Percentiles rank a stretch among this genome's conserved stretches.
phyloP scores from a whole-genome alignment of 2,797 vertebrate species.

The Chrysolophus pictus region DNA sequence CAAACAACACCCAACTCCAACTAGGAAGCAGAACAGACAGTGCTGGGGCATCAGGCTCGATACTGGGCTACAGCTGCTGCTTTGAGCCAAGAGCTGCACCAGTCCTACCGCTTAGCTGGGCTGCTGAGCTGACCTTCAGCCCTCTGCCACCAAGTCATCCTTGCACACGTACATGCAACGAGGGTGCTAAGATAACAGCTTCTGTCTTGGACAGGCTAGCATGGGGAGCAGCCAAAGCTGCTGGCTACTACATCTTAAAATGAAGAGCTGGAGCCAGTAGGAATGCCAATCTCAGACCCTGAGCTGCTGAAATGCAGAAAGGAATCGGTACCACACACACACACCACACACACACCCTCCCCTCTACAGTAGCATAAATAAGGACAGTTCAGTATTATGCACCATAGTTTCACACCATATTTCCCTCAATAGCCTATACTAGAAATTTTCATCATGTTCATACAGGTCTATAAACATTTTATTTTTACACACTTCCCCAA shows the following conservation, averaged over 20 bases:
- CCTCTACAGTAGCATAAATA: neutral
- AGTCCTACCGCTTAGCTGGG: neutral
- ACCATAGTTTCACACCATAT: neutral
- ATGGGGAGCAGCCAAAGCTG: accelerated
- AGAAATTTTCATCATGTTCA: neutral
- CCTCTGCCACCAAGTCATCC: neutral
- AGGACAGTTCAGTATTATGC: neutral
- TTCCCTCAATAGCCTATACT: neutral
- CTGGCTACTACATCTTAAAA: neutral
- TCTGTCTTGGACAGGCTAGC: neutral
- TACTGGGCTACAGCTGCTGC: neutral
- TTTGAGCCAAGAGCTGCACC: neutral
- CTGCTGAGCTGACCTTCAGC: too few species aligned
- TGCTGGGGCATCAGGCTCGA: accelerated
- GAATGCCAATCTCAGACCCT: accelerated
- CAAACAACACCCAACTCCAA: neutral
- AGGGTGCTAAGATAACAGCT: accelerated
- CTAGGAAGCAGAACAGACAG: neutral
- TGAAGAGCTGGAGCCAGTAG: neutral
- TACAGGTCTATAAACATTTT: neutral
- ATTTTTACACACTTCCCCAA: neutral
- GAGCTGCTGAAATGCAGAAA: neutral
- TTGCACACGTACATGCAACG: accelerated
- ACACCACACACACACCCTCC: too few species aligned
- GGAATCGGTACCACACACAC: neutral